Conservation (phyloP, 2,113 vertebrate species). For the Coptodon bakossiorum region DNA sequence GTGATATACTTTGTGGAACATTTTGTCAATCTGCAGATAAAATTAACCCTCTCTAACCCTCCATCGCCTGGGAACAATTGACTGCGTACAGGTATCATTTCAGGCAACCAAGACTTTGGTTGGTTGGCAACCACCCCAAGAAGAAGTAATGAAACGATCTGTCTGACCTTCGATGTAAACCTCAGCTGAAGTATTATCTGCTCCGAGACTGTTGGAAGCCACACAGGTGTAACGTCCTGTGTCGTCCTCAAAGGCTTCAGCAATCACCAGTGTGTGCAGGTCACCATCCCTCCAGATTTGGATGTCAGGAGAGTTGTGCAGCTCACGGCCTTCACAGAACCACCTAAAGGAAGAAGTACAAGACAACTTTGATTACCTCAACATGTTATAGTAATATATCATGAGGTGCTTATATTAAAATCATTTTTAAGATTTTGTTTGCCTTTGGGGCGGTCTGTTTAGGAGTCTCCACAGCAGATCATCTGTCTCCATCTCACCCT, state of each 20-base stretch:
- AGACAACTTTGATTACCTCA: background rate
- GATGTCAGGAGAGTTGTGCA: slow-evolving; percentile 87
- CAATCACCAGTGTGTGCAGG: slow-evolving; percentile 86
- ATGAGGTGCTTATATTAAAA: background rate
- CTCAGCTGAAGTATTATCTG: slow-evolving; percentile 93
- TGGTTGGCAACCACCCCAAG: background rate
- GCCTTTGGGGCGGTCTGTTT: background rate
- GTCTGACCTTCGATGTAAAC: slow-evolving; percentile 94
- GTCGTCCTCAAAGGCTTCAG: slow-evolving; percentile 97
- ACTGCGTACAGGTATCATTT: background rate
- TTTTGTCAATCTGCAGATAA: background rate
- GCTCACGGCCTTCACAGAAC: slow-evolving; percentile 96
- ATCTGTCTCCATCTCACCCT: background rate
- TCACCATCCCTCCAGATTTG: slow-evolving; percentile 84
- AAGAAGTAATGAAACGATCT: background rate
- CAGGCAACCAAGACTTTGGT: background rate
- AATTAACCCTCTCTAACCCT: background rate
- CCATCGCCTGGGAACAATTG: background rate
- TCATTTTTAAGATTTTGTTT: background rate
- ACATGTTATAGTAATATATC: background rate
- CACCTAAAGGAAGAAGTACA: slow-evolving; percentile 74
- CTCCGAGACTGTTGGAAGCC: slow-evolving; percentile 87
- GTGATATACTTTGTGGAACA: background rate
- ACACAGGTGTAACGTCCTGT: slow-evolving; percentile 95
- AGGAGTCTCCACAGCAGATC: background rate